Percentiles rank a stretch among this genome's conserved stretches.
These are phyloP conservation scores for Ectropis grisescens DNA, from an alignment of 1,140 invertebrate species.

Conservation along the genomic window DNA sequence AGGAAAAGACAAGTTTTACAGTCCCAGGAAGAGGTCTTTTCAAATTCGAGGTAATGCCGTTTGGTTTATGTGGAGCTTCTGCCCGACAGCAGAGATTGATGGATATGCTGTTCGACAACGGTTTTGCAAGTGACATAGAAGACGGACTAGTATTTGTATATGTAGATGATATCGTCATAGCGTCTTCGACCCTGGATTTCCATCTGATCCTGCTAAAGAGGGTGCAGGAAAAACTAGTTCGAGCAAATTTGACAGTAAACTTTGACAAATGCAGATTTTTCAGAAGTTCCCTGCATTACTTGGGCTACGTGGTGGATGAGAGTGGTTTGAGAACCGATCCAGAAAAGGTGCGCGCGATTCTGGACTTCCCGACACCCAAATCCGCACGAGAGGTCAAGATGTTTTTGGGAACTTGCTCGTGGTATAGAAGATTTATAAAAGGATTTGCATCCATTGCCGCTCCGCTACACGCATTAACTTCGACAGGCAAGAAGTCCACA, in stretches of 20 bases:
- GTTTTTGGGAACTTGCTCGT: conserved; percentile 45
- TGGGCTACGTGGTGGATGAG: conserved; percentile 36
- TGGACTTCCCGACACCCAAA: conserved; percentile 33
- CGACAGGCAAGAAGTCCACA: conserved; percentile 16
- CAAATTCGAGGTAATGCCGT: conserved; percentile 24
- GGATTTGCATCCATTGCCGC: conserved; percentile 12
- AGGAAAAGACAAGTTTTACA: conserved; percentile 26
- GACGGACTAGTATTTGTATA: conserved; percentile 21
- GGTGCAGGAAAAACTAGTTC: conserved; percentile 22
- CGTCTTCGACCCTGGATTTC: conserved; percentile 16
- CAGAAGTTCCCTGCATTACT: conserved; percentile 20
- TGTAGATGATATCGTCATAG: conserved; percentile 40
- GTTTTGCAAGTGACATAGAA: neutral
- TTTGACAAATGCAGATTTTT: conserved; percentile 20
- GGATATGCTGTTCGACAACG: conserved; percentile 21
- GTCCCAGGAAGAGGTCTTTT: conserved; percentile 23
- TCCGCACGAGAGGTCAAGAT: conserved; percentile 26
- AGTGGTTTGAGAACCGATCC: conserved; percentile 42
- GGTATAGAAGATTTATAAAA: conserved; percentile 56
- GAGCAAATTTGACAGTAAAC: conserved; percentile 28
- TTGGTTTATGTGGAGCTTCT: conserved; percentile 22
- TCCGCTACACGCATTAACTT: conserved; percentile 25
- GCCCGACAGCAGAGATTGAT: conserved; percentile 19
- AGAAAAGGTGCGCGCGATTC: conserved; percentile 34
- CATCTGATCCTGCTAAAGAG: conserved; percentile 20